These are phyloP conservation scores for Mechanitis mazaeus DNA, from an alignment of 2,888 invertebrate genomes.

Conservation along the genomic window DNA sequence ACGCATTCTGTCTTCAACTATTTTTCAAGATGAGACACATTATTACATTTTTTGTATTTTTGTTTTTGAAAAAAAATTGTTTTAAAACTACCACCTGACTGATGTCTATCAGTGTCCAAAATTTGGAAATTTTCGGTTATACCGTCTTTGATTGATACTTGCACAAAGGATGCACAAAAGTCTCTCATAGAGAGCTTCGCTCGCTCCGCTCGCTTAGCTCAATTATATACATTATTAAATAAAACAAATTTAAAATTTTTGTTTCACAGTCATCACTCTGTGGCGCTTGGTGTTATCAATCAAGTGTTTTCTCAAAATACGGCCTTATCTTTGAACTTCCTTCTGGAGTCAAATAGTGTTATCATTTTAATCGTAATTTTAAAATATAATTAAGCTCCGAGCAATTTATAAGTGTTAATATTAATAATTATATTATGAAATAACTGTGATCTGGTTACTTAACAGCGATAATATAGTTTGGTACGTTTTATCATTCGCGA, in stretches of 20 bases:
- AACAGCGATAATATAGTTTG: conserved; percentile 53
- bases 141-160: too few relatives aligned
- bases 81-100: too few relatives aligned
- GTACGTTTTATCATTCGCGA: conserved; percentile 50
- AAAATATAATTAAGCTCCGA: conserved; percentile 30
- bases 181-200: too few relatives aligned
- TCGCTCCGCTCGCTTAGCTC: too few relatives aligned
- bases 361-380: conserved; percentile 31
- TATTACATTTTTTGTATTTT: too few relatives aligned
- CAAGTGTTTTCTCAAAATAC: conserved; percentile 43
- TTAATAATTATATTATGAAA: conserved; percentile 40
- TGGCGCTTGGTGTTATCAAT: conserved; percentile 36
- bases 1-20: too few relatives aligned
- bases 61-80: too few relatives aligned
- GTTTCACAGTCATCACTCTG: conserved; percentile 16
- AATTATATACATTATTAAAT: too few relatives aligned
- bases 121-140: too few relatives aligned
- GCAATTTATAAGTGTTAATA: conserved; percentile 20
- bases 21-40: too few relatives aligned
- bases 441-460: conserved; percentile 42
- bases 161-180: too few relatives aligned
- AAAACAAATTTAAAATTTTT: not conserved
- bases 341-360: conserved; percentile 36
- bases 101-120: too few relatives aligned
- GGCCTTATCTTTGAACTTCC: conserved; percentile 42